Conservation (phyloP, 2,113 vertebrate genomes). For the Centropus bengalensis region DNA sequence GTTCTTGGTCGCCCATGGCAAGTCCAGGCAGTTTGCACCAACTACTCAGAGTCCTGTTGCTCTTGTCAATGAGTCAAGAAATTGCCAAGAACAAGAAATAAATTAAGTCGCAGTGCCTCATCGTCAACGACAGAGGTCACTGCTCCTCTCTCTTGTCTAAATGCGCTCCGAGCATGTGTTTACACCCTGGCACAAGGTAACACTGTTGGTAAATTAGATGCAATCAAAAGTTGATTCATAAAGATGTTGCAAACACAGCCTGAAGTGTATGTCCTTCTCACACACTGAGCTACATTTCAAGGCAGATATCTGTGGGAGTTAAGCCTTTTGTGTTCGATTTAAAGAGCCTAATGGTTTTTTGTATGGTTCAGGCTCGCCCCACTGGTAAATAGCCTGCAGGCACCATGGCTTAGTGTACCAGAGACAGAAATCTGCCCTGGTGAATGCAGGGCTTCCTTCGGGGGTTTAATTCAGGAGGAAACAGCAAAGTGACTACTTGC, state of each 20-base stretch:
- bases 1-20: not conserved
- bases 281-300: not conserved
- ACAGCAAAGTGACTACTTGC: not conserved
- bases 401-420: not conserved
- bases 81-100: not conserved
- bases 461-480: not conserved
- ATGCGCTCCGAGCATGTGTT: not conserved
- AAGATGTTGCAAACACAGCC: not conserved
- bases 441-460: not conserved
- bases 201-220: not conserved
- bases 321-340: not conserved
- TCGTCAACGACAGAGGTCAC: constrained; percentile 22
- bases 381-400: not conserved
- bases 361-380: not conserved
- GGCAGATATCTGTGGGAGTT: not conserved
- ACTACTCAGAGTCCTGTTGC: not conserved
- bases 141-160: not conserved
- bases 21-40: not conserved
- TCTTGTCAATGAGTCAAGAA: not conserved
- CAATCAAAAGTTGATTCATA: not conserved
- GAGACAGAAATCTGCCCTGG: not conserved
- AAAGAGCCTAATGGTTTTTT: not conserved
- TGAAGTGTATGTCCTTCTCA: not conserved
- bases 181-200: not conserved
- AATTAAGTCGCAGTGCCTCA: not conserved